Base-by-base conservation (phyloP, 2,113 vertebrate species). In the Aleadryas rufinucha region DNA sequence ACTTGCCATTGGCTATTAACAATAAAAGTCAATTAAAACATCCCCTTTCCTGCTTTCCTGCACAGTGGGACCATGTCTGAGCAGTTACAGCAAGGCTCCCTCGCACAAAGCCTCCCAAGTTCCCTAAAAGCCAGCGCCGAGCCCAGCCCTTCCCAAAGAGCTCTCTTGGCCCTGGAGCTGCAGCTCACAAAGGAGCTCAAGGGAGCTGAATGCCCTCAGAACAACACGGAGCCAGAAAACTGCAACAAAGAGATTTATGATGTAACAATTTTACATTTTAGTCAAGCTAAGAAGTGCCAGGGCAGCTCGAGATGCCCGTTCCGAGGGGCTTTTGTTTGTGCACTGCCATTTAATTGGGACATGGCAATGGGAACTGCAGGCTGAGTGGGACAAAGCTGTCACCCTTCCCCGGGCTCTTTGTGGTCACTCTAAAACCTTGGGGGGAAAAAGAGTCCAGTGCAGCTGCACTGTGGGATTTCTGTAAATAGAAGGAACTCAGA, bases 371-470 rank as follows among this genome's bases (percentile, higher is more conserved):
- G 56, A 89, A 65, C 81, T 87, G 33, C 66, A 92, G 92, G 6
- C 72, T 57, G 50, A 81, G 77, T 31, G 59, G 68, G 91, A 95
- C 66, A 66, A 84, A 91, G 87, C 87, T 93, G 61, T 42, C 77
- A 84, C 78, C 87, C 82, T 33, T 18, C 60, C 91, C 49, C 4
- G 1, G 72, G 63, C 77, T 83, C 82, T 86, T 88, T 93, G 94
- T 83, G 90, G 92, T 79, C 94, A 96, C 86, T 84, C 84, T 53
- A 37, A 87, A 95, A 84, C 41, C 81, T 70, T n/a, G 39, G 10
- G 17, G 13, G 11, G 16, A 14, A 22, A 60, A 79, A 31, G 74
- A 93, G 64, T 41, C 50, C 59, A 92, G 72, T 15, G 72, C 87
- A 95, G 79, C 72, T 96, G 60, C 54, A 81, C 74, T 72, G 49